phyloP scores from a whole-genome alignment of 2,797 vertebrate species.

The Gephyroberyx darwinii region DNA sequence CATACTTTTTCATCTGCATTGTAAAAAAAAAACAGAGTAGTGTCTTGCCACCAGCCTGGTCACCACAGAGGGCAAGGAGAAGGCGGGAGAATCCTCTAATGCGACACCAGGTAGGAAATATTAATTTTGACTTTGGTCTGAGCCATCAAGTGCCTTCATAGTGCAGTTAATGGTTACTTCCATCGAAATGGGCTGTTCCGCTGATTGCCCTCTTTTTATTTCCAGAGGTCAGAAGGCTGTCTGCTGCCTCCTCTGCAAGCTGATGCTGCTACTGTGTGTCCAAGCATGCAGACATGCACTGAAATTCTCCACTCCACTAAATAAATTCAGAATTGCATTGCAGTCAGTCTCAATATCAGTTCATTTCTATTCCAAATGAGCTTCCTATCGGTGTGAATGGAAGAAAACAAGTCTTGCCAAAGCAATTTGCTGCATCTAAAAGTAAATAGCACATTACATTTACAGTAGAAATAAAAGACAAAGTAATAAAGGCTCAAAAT shows the following conservation, averaged over 20 bases:
- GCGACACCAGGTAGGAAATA: too few relatives aligned
- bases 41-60: too few relatives aligned
- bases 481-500: not conserved
- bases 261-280: not conserved
- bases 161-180: not conserved
- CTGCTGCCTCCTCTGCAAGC: not conserved
- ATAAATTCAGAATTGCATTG: not conserved
- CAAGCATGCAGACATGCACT: not conserved
- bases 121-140: not conserved
- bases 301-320: not conserved
- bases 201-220: not conserved
- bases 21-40: too few relatives aligned
- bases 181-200: not conserved
- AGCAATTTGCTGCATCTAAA: not conserved
- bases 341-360: not conserved
- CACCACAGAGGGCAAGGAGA: too few relatives aligned
- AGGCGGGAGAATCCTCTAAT: too few relatives aligned
- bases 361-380: not conserved
- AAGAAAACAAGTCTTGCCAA: not conserved
- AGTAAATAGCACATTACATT: not conserved
- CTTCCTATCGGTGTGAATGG: not conserved
- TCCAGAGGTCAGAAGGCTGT: not conserved
- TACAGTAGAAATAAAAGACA: not conserved
- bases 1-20: too few relatives aligned
- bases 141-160: not conserved